These are phyloP conservation scores for Polydrusus tereticollis DNA, from an alignment of 2,888 invertebrate genomes.

Conservation along the genomic window DNA sequence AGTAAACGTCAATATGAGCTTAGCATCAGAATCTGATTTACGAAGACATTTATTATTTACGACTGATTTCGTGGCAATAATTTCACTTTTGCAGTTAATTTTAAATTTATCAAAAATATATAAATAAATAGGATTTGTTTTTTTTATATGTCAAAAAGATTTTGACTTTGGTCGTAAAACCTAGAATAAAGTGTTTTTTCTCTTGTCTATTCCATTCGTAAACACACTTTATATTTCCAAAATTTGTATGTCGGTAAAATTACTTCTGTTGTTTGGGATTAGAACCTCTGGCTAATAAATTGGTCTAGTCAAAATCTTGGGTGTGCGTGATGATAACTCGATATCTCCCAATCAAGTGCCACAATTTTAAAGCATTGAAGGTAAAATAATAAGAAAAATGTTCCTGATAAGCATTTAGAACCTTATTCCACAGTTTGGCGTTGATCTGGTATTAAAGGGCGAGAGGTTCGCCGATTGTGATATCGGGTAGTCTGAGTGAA, in stretches of 20 bases:
- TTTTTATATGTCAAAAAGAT: too few species aligned
- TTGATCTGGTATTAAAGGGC: conserved; percentile 67
- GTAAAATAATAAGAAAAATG: conserved; percentile 62
- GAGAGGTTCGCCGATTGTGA: conserved; percentile 65
- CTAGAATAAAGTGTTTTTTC: too few species aligned
- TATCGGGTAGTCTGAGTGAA: conserved; percentile 62
- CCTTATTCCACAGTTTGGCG: conserved; percentile 56
- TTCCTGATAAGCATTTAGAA: conserved; percentile 70
- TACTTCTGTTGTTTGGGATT: conserved; percentile 49
- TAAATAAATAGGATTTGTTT: too few species aligned
- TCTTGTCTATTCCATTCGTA: too few species aligned
- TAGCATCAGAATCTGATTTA: too few species aligned
- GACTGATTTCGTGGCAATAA: too few species aligned
- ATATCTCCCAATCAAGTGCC: conserved; percentile 68
- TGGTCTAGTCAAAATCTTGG: conserved; percentile 63
- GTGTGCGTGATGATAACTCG: conserved; percentile 60
- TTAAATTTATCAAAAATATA: too few species aligned
- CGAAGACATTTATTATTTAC: too few species aligned
- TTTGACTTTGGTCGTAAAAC: too few species aligned
- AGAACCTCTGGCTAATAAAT: conserved; percentile 62
- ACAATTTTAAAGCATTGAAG: conserved; percentile 58
- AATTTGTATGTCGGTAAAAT: background rate
- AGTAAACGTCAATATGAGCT: too few species aligned
- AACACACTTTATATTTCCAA: too few species aligned
- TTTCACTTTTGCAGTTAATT: too few species aligned